Base-by-base conservation (phyloP, 1,140 invertebrate genomes). In the Zaprionus camerounensis region DNA sequence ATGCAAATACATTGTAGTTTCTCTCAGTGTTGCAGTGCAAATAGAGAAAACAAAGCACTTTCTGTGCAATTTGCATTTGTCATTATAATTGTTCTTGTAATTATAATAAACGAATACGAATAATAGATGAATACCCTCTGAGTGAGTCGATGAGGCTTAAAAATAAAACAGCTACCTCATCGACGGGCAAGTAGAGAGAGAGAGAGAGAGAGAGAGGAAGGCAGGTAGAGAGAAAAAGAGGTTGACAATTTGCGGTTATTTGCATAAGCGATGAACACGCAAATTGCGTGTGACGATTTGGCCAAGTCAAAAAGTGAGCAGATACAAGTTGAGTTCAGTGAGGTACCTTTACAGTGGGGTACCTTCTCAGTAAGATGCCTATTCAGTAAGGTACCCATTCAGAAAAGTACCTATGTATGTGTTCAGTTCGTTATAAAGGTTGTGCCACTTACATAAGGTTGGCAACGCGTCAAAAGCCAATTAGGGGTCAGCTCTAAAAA, bases 401-500 rank as follows among this genome's bases (percentile, higher is more conserved):
- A 34, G 31, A 11, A 0, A 31, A 9, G 31, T 34, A 34, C 9
- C 11, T 57, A 5, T 26, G 24, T 26, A 36, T n/a, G n/a, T n/a
- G 41, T 5, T 2, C 5, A n/a, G 41, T n/a, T 46, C 28, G n/a
- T 7, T 36, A 5, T 26, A 67, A 24, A 67, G 55, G 38, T 49
- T 46, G 13, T 11, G 17, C 5, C 3, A 20, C 46, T 64, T 64
- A 64, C 20, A 64, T 64, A 64, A 64, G 15, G 24, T 9, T 22
- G 24, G 26, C 22, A 41, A 46, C 56, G 28, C 69, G 57, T 51
- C 69, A 63, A 70, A 87, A 83, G 84, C 78, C 84, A 88, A 87
- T 87, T 87, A 87, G 80, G 67, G 74, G 74, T 69, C 72, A 71
- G 44, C 31, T 81, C 78, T 85, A 81, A 81, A 81, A 85, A 72